Conservation (phyloP, 2,113 vertebrate species). For the Scalopus aquaticus region DNA sequence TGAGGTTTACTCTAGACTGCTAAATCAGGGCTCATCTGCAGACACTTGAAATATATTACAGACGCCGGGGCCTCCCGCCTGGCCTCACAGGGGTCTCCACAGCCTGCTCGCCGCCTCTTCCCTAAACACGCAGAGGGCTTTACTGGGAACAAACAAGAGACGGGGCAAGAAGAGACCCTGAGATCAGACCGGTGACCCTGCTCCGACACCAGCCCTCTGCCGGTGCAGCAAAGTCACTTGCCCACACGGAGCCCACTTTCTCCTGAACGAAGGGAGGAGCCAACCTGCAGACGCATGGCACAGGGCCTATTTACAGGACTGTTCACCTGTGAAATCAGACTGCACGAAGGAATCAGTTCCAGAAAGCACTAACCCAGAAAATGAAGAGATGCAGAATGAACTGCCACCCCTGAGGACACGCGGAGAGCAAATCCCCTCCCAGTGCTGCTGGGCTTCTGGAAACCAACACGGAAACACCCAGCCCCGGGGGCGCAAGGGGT, state of each 20-base stretch:
- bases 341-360: background rate
- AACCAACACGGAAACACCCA: background rate
- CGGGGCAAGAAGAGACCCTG: background rate
- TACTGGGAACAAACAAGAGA: background rate
- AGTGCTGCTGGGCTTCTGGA: background rate
- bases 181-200: background rate
- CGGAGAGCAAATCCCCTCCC: no score
- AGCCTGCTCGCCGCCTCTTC: background rate
- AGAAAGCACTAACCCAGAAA: background rate
- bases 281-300: background rate
- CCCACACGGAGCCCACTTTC: background rate
- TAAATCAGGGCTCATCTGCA: constrained; percentile 74
- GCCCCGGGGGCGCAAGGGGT: fast-evolving
- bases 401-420: background rate
- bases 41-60: constrained; percentile 80
- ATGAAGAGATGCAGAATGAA: background rate
- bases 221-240: background rate
- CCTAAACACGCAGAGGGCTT: background rate
- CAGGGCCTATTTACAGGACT: background rate
- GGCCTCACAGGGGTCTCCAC: constrained; percentile 15
- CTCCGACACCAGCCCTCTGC: fast-evolving
- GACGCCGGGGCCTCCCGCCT: background rate
- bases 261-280: background rate
- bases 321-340: background rate
- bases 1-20: constrained; percentile 78